These are phyloP conservation scores for Scomber colias DNA, from an alignment of 2,113 vertebrate species.

Conservation along the genomic window DNA sequence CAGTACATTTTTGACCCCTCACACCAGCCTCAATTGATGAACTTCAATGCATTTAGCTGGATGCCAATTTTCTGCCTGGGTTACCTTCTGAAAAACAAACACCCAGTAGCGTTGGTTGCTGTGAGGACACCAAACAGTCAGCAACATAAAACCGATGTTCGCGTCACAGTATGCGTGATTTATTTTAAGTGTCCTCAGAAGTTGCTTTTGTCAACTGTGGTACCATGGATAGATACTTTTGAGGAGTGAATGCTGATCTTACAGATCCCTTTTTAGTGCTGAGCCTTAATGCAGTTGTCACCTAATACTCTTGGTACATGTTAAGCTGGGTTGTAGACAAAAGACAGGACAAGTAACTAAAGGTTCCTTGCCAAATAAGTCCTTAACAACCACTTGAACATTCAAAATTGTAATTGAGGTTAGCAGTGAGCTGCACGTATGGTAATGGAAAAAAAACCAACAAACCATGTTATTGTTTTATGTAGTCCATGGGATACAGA, in stretches of 20 bases:
- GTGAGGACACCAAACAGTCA: slow-evolving; percentile 48
- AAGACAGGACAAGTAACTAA: neutral
- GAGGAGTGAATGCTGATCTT: neutral
- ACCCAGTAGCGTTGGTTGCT: slow-evolving; percentile 25
- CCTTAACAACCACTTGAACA: slow-evolving; percentile 53
- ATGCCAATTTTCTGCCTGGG: slow-evolving; percentile 66
- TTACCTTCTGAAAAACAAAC: slow-evolving; percentile 68
- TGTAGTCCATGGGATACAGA: slow-evolving; percentile 52
- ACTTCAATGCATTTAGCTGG: slow-evolving; percentile 49
- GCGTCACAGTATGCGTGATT: neutral
- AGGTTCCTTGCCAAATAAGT: slow-evolving; percentile 30
- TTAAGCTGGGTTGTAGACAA: neutral
- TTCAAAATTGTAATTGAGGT: slow-evolving; percentile 41
- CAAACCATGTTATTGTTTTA: slow-evolving; percentile 63
- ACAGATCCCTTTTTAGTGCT: slow-evolving; percentile 12
- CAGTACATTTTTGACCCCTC: slow-evolving; percentile 26
- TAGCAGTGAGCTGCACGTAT: slow-evolving; percentile 21
- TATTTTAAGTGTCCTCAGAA: neutral
- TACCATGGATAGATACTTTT: slow-evolving; percentile 3
- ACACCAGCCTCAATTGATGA: slow-evolving; percentile 25
- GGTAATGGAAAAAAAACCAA: slow-evolving; percentile 30
- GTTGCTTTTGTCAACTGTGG: slow-evolving; percentile 9
- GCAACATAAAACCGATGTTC: slow-evolving; percentile 1
- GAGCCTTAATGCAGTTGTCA: neutral
- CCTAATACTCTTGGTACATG: slow-evolving; percentile 1